Evolutionary conservation across 2,888 invertebrate genomes (phyloP).

Genomic region (Argyresthia albistria): DNA sequence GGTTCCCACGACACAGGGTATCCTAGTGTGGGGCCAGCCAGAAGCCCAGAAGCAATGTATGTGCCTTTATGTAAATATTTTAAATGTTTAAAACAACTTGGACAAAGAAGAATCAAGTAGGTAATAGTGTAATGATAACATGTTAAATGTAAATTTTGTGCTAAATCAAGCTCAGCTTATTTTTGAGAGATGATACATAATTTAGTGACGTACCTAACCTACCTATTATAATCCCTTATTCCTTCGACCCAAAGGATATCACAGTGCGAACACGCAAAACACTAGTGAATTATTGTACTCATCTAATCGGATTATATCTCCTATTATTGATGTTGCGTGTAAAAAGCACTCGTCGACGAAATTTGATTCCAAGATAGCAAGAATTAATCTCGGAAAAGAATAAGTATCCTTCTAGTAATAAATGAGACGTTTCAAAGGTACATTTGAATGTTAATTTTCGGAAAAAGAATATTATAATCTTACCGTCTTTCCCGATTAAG

Average conservation of each 20-base stretch:
- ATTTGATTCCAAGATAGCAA: neutral
- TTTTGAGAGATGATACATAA: no score
- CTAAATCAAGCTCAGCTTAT: no score
- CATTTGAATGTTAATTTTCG: conserved; percentile 36
- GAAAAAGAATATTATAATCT: conserved; percentile 31
- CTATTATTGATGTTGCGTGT: neutral
- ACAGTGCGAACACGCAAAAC: neutral
- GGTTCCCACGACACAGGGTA: no score
- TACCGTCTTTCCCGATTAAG: conserved; percentile 23
- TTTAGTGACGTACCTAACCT: no score
- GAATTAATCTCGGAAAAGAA: neutral
- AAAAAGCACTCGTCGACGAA: neutral
- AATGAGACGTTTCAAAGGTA: conserved; percentile 18
- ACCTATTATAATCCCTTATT: no score
- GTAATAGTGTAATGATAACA: no score
- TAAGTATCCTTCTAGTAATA: neutral
- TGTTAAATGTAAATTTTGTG: no score
- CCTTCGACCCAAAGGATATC: neutral
- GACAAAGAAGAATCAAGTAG: no score
- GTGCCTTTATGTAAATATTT: no score
- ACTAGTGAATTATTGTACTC: neutral
- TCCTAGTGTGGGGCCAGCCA: no score
- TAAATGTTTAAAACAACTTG: no score
- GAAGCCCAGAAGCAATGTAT: no score
- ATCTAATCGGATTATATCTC: conserved; percentile 3